phyloP scores from a whole-genome alignment of 2,113 vertebrate species.

The Pterophyllum scalare region DNA sequence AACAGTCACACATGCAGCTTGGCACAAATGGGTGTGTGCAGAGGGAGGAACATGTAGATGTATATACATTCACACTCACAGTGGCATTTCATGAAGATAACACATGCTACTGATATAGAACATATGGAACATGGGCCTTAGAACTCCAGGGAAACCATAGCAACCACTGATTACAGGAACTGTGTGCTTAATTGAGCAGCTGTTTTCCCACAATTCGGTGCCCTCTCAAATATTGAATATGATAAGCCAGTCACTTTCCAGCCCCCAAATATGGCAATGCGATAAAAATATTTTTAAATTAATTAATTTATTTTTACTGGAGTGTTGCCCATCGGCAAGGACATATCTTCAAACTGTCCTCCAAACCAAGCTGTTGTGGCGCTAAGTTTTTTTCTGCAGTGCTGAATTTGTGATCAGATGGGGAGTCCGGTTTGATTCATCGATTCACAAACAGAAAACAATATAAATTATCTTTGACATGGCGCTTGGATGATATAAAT shows the following conservation, averaged over 20 bases:
- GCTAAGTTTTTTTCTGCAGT: slow-evolving; percentile 22
- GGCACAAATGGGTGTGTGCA: background rate
- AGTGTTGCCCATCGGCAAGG: slow-evolving; percentile 41
- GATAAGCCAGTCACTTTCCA: slow-evolving; percentile 36
- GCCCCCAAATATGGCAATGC: slow-evolving; percentile 28
- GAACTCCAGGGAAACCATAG: slow-evolving; percentile 51
- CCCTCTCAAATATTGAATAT: slow-evolving; percentile 51
- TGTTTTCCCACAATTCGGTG: slow-evolving; percentile 44
- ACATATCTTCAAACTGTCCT: slow-evolving; percentile 39
- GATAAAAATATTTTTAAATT: background rate
- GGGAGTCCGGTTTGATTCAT: slow-evolving; percentile 20
- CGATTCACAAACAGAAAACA: slow-evolving; percentile 23
- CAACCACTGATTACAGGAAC: slow-evolving; percentile 60
- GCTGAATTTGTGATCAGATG: slow-evolving; percentile 32
- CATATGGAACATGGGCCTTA: slow-evolving; percentile 47
- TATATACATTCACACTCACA: background rate
- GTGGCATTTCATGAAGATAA: slow-evolving; percentile 29
- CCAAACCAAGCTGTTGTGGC: slow-evolving; percentile 46
- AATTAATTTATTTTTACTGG: background rate
- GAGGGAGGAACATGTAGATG: background rate
- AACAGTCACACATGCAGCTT: slow-evolving; percentile 20
- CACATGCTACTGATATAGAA: slow-evolving; percentile 40
- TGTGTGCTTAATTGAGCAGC: slow-evolving; percentile 60
- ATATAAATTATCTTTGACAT: slow-evolving; percentile 31
- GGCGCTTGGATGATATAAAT: slow-evolving; percentile 28